Percentiles rank a stretch among this genome's conserved stretches.
These are phyloP conservation scores for Montipora cactus DNA, from an alignment of 64 coral and sea anemone species.

Conservation along the genomic window DNA sequence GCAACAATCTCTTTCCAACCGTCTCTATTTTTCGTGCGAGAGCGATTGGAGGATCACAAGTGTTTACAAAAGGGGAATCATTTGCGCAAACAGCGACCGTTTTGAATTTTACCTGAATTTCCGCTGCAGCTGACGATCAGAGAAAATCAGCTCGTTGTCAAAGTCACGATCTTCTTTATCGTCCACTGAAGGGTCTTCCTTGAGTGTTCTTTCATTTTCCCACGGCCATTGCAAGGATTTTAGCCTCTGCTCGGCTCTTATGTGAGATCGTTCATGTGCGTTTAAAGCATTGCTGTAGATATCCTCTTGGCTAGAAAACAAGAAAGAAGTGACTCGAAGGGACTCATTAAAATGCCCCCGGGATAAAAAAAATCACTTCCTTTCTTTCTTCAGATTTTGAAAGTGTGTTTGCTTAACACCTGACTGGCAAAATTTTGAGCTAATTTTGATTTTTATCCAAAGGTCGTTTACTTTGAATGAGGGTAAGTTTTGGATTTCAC, in stretches of 20 bases:
- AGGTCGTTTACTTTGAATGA: no score
- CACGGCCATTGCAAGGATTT: slow-evolving; percentile 84
- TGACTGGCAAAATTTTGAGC: no score
- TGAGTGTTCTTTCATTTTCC: slow-evolving; percentile 89
- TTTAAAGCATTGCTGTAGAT: slow-evolving; percentile 55
- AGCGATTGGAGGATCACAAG: no score
- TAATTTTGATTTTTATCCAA: no score
- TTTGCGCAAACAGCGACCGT: not conserved
- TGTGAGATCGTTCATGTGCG: slow-evolving; percentile 92
- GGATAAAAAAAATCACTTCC: no score
- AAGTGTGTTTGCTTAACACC: no score
- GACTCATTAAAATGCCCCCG: no score
- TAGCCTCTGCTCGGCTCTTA: slow-evolving; percentile 80
- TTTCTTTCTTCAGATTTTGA: no score
- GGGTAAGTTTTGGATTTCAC: no score
- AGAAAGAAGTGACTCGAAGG: not conserved
- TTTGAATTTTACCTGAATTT: slow-evolving; percentile 74
- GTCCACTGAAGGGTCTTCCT: slow-evolving; percentile 71
- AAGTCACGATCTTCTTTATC: slow-evolving; percentile 80
- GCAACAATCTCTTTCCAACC: no score
- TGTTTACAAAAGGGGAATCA: not conserved
- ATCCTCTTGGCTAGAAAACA: slow-evolving; percentile 18
- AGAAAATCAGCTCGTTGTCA: slow-evolving; percentile 84
- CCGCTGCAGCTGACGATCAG: slow-evolving; percentile 76
- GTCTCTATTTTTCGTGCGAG: not conserved